phyloP scores from a whole-genome alignment of 2,113 vertebrate genomes.

The Sphaerodactylus townsendi region DNA sequence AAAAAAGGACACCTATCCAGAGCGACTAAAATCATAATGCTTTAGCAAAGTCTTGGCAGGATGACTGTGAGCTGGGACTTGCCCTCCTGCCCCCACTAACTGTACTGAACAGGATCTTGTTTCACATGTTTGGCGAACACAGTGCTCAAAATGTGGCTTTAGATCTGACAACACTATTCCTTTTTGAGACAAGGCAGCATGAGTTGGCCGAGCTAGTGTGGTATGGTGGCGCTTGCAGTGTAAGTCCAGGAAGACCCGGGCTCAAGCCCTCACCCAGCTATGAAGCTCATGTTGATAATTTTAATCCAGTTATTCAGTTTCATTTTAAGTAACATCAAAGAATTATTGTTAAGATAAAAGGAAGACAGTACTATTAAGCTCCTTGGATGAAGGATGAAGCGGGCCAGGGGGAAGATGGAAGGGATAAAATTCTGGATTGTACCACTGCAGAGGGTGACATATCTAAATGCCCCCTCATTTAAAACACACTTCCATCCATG shows the following conservation, averaged over 20 bases:
- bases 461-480: too few relatives aligned
- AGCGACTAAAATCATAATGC: background rate
- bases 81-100: background rate
- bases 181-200: background rate
- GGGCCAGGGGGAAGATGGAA: too few relatives aligned
- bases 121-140: background rate
- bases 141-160: background rate
- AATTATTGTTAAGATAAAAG: too few relatives aligned
- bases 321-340: too few relatives aligned
- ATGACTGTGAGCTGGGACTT: background rate
- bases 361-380: too few relatives aligned
- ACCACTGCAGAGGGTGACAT: too few relatives aligned
- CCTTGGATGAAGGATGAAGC: too few relatives aligned
- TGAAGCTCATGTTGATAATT: too few relatives aligned
- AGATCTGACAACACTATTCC: background rate
- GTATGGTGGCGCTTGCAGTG: background rate
- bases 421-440: too few relatives aligned
- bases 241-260: too few relatives aligned
- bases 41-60: background rate
- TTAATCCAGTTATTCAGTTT: too few relatives aligned
- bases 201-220: background rate
- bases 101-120: background rate
- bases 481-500: background rate
- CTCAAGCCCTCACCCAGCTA: too few relatives aligned
- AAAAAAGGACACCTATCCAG: conserved; percentile 1